A percentile compares a stretch with the other conserved stretches of the same genome.
Evolutionary conservation across 2,888 invertebrate species (phyloP).

Genomic region (Pterostichus niger): DNA sequence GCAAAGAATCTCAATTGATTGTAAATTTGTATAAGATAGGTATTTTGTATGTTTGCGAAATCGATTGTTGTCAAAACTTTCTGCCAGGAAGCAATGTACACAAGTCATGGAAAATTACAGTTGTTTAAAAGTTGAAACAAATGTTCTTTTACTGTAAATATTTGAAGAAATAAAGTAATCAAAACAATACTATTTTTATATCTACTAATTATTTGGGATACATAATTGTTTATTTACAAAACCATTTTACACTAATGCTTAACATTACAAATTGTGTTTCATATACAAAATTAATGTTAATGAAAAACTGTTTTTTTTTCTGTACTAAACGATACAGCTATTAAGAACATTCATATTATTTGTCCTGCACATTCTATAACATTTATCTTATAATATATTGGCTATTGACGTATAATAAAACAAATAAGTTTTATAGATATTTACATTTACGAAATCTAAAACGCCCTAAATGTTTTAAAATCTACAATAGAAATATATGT

Average conservation of each 20-base stretch:
- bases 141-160: too few species aligned
- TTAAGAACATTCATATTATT: constrained; percentile 49
- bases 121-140: too few species aligned
- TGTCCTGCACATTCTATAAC: constrained; percentile 54
- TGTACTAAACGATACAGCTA: constrained; percentile 21
- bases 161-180: background rate
- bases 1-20: background rate
- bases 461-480: too few species aligned
- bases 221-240: constrained; percentile 29
- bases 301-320: background rate
- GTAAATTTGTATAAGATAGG: background rate
- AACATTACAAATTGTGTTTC: constrained; percentile 2
- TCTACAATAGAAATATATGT: constrained; percentile 2
- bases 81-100: too few species aligned
- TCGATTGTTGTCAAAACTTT: too few species aligned
- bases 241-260: constrained; percentile 27
- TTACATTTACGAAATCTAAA: background rate
- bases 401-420: background rate
- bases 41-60: background rate
- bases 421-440: background rate
- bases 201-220: background rate
- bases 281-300: constrained; percentile 33
- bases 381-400: constrained; percentile 12
- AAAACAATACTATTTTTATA: background rate
- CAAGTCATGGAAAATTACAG: too few species aligned